Percentiles rank a stretch among this genome's conserved stretches.
These are phyloP conservation scores for Ictalurus punctatus DNA, from an alignment of 2,113 vertebrate genomes.

Conservation along the genomic window DNA sequence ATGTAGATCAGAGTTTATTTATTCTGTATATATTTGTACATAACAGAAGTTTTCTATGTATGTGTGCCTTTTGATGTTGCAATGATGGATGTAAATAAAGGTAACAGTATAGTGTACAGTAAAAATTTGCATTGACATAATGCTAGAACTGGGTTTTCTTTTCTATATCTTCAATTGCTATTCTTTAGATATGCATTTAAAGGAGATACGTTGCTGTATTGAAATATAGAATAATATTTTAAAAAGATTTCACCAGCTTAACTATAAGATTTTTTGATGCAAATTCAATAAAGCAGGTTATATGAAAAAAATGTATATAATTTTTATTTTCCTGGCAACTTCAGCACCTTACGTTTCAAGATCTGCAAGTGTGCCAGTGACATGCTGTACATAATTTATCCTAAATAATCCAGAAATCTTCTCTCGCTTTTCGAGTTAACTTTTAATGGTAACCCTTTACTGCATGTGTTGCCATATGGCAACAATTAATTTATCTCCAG, in stretches of 20 bases:
- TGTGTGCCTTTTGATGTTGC: conserved; percentile 82
- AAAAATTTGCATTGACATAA: background rate
- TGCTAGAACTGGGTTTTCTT: background rate
- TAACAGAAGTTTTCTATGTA: conserved; percentile 78
- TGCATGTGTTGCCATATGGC: too few species aligned
- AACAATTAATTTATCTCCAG: too few species aligned
- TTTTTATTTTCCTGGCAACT: background rate
- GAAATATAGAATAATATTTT: background rate
- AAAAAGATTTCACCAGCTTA: background rate
- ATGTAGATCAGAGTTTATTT: conserved; percentile 88
- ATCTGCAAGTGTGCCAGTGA: too few species aligned
- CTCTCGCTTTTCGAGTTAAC: background rate
- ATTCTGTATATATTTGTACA: conserved; percentile 92
- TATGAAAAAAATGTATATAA: background rate
- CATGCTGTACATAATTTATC: background rate
- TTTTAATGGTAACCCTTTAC: too few species aligned
- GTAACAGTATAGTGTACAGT: conserved; percentile 35
- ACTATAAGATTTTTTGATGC: background rate
- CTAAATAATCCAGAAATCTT: background rate
- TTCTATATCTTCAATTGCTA: background rate
- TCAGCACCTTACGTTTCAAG: background rate
- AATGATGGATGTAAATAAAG: conserved; percentile 61
- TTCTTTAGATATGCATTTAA: background rate
- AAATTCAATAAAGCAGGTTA: conserved; percentile 34
- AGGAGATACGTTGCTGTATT: background rate